Percentiles rank a stretch among this genome's conserved stretches.
phyloP scores from a whole-genome alignment of 2,113 vertebrate species.

The Cinclus cinclus region DNA sequence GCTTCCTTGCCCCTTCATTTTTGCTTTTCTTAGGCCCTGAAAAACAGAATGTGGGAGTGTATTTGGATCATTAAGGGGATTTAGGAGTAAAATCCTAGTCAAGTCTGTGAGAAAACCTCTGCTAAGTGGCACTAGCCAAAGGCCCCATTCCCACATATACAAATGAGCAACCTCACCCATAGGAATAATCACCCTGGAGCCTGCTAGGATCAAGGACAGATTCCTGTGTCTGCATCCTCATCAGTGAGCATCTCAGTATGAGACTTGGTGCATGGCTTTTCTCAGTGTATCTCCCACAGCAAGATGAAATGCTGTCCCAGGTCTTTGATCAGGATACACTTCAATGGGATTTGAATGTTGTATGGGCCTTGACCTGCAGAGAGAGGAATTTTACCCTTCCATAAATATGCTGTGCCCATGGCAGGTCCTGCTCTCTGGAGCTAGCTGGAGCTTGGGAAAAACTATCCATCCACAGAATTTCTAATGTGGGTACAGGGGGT shows the following conservation, averaged over 20 bases:
- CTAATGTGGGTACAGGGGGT: neutral
- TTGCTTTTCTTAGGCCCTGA: neutral
- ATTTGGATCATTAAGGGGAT: neutral
- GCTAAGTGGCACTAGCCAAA: neutral
- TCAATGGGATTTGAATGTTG: neutral
- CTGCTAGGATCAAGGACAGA: neutral
- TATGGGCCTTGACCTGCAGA: neutral
- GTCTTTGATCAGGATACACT: slow-evolving; percentile 37
- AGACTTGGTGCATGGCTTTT: neutral
- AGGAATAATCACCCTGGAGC: neutral
- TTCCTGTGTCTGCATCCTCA: neutral
- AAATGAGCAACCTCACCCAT: neutral
- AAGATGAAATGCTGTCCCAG: neutral
- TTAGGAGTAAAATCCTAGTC: slow-evolving; percentile 1
- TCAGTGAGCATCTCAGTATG: neutral
- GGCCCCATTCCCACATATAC: neutral
- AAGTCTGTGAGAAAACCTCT: slow-evolving; percentile 6
- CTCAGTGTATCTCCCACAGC: neutral
- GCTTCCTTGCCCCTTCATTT: neutral
- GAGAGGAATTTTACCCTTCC: slow-evolving; percentile 21
- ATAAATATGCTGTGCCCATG: neutral
- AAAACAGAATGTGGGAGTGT: neutral
- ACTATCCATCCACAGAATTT: neutral
- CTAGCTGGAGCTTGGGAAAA: slow-evolving; percentile 27
- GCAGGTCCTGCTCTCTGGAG: neutral